phyloP scores from a whole-genome alignment of 2,113 vertebrate species.

The Epinephelus moara region DNA sequence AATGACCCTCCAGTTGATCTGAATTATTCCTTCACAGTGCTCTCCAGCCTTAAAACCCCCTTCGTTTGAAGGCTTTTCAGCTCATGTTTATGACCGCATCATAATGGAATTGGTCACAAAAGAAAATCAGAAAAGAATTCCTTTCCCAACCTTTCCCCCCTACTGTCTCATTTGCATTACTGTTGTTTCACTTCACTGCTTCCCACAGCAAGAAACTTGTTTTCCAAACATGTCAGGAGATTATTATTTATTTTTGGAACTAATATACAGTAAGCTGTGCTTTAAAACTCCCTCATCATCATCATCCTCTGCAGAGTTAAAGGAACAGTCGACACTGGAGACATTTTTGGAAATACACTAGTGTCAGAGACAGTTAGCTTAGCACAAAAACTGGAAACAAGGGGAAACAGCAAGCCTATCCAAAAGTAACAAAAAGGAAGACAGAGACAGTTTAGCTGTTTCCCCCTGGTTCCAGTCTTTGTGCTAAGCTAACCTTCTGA shows the following conservation, averaged over 20 bases:
- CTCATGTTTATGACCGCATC: conserved; percentile 12
- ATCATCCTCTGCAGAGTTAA: background rate
- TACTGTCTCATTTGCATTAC: conserved; percentile 10
- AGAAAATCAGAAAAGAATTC: conserved; percentile 4
- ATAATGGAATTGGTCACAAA: conserved; percentile 23
- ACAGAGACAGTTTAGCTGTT: background rate
- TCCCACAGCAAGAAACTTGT: background rate
- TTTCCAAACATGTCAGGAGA: background rate
- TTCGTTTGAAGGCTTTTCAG: conserved; percentile 25
- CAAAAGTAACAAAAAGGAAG: background rate
- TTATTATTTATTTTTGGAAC: background rate
- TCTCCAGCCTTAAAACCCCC: conserved; percentile 5
- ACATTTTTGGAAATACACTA: background rate
- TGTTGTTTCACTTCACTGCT: conserved; percentile 6
- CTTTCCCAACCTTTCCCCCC: background rate
- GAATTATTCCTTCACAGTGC: conserved; percentile 31
- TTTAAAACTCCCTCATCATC: background rate
- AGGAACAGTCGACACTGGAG: background rate
- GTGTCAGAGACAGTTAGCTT: background rate
- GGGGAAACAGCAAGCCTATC: background rate
- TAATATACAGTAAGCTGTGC: background rate
- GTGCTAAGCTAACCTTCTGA: background rate
- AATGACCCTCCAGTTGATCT: conserved; percentile 47
- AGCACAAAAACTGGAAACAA: background rate
- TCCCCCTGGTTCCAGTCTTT: background rate